Evolutionary conservation across 2,113 vertebrate genomes (phyloP).

Genomic region (Seriola aureovittata): DNA sequence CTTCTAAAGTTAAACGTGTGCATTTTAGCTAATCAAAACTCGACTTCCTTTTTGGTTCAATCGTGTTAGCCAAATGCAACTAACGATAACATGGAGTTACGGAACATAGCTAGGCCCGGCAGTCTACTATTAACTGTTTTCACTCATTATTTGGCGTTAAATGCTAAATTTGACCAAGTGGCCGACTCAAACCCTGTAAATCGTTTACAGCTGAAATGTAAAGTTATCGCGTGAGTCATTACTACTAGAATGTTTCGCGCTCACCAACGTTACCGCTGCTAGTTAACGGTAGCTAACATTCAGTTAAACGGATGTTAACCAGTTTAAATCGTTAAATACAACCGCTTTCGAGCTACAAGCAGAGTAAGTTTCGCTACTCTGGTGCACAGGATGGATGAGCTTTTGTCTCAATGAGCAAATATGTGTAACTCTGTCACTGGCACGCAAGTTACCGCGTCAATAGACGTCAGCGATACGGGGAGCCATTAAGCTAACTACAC

Average conservation of each 20-base stretch:
- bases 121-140: constrained; percentile 22
- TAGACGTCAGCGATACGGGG: constrained; percentile 87
- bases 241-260: constrained; percentile 1
- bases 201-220: not conserved
- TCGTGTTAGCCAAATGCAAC: constrained; percentile 47
- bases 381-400: constrained; percentile 58
- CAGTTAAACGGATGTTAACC: constrained; percentile 55
- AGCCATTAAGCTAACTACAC: constrained; percentile 86
- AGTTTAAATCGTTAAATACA: constrained; percentile 56
- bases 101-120: constrained; percentile 49
- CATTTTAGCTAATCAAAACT: not conserved
- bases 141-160: not conserved
- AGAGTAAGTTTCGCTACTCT: constrained; percentile 17
- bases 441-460: constrained; percentile 88
- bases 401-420: constrained; percentile 80
- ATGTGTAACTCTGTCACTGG: constrained; percentile 85
- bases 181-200: not conserved
- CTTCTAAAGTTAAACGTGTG: not conserved
- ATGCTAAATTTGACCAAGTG: not conserved
- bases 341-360: not conserved
- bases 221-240: not conserved
- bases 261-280: constrained; percentile 27
- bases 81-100: constrained; percentile 46
- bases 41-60: constrained; percentile 66
- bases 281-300: constrained; percentile 51